Conservation (phyloP, 2,888 invertebrate species). For the Callosobruchus maculatus region DNA sequence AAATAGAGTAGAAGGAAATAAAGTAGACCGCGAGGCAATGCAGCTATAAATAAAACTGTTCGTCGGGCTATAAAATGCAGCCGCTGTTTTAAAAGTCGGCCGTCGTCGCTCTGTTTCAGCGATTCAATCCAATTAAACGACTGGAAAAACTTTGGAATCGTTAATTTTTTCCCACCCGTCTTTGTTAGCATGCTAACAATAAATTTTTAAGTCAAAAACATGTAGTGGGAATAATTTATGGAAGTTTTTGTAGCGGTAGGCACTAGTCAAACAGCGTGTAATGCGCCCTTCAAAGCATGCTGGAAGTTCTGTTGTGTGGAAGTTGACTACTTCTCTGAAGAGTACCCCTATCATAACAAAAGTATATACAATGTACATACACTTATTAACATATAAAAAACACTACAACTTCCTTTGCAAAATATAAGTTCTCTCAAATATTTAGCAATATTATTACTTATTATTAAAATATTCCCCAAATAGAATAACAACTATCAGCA, state of each 20-base stretch:
- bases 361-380: no score
- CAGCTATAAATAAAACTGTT: conserved; percentile 32
- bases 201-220: conserved; percentile 47
- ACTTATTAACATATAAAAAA: no score
- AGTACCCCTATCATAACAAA: no score
- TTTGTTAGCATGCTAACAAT: conserved; percentile 34
- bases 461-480: no score
- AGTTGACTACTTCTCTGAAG: neutral
- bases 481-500: no score
- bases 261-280: neutral
- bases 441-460: no score
- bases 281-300: neutral
- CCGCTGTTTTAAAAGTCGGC: conserved; percentile 36
- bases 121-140: conserved; percentile 49
- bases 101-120: conserved; percentile 37
- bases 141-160: conserved; percentile 47
- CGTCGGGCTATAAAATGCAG: conserved; percentile 44
- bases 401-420: no score
- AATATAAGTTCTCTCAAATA: no score
- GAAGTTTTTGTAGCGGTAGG: neutral
- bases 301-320: neutral
- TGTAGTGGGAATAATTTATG: conserved; percentile 29
- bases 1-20: neutral
- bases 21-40: neutral
- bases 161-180: conserved; percentile 44